Evolutionary conservation across 2,888 invertebrate genomes (phyloP).

Genomic region (Stomorhina lunata): DNA sequence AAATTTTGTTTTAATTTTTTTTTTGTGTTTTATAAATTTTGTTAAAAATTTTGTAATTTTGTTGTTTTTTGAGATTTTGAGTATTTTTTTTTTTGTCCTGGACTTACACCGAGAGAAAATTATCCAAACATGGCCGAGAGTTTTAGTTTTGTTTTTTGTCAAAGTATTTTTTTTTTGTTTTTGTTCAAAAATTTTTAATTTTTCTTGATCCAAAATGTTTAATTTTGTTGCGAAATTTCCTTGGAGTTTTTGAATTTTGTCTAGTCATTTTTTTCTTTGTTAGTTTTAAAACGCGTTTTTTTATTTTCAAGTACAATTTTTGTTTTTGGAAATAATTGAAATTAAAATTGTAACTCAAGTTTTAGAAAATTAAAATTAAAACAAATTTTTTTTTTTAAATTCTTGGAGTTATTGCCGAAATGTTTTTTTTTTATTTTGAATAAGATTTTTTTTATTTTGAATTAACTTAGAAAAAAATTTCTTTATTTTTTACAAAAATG

Average conservation of each 20-base stretch:
- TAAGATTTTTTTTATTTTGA: conserved; percentile 48
- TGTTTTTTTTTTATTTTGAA: conserved; percentile 59
- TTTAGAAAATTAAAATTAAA: conserved; percentile 41
- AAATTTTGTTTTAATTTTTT: conserved; percentile 75
- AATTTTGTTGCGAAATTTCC: conserved; percentile 40
- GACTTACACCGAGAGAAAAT: conserved; percentile 79
- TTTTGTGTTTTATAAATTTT: conserved; percentile 66
- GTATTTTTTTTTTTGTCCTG: conserved; percentile 75
- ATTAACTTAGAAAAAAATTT: conserved; percentile 22
- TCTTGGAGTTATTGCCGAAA: conserved; percentile 66
- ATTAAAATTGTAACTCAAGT: conserved; percentile 28
- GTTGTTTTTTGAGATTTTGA: conserved; percentile 69
- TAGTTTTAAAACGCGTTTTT: conserved; percentile 62
- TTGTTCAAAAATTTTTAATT: conserved; percentile 65
- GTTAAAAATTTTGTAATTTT: conserved; percentile 76
- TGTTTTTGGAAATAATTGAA: conserved; percentile 51
- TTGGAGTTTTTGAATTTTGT: conserved; percentile 70
- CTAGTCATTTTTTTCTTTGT: conserved; percentile 61
- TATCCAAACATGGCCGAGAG: conserved; percentile 80
- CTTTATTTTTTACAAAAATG: conserved; percentile 71
- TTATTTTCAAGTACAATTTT: conserved; percentile 60
- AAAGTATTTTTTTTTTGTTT: conserved; percentile 18
- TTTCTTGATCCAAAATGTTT: conserved; percentile 45
- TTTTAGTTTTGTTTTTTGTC: conserved; percentile 70
- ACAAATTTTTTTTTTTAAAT: conserved; percentile 37